Conservation (phyloP, 2,113 vertebrate genomes). For the Hystrix cristata region DNA sequence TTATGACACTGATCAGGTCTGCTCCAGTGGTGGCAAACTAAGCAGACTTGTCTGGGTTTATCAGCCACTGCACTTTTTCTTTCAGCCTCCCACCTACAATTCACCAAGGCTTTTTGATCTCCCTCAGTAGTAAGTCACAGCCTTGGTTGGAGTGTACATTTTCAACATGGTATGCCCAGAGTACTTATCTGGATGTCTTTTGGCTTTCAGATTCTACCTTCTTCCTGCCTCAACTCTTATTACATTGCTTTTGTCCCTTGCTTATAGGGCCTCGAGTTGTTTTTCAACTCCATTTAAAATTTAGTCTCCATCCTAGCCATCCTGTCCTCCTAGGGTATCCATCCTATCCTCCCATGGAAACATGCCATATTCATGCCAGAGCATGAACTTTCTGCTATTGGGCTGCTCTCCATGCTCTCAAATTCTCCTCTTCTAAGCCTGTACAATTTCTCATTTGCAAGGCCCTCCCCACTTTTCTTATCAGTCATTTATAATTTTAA, state of each 20-base stretch:
- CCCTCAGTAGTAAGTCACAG: not conserved
- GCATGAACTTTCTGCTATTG: not conserved
- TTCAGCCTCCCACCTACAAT: not conserved
- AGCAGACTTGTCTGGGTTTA: not conserved
- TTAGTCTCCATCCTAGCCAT: not conserved
- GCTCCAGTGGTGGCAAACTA: not conserved
- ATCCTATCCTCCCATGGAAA: not conserved
- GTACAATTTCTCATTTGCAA: not conserved
- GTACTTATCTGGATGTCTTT: not conserved
- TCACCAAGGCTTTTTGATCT: not conserved
- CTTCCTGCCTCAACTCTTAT: not conserved
- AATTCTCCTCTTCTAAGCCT: not conserved
- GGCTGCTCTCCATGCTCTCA: not conserved
- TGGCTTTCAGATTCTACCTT: not conserved
- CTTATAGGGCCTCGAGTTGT: not conserved
- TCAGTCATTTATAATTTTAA: not conserved
- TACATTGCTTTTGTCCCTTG: not conserved
- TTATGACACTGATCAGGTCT: not conserved
- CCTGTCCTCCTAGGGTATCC: not conserved
- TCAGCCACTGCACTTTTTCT: not conserved
- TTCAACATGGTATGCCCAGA: too few relatives aligned
- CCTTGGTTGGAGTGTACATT: not conserved
- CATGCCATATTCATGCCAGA: not conserved
- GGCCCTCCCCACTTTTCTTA: not conserved
- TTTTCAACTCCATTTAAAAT: slow-evolving; percentile 55